These are phyloP conservation scores for Aphyosemion australe DNA, from an alignment of 2,113 vertebrate species.

Conservation along the genomic window DNA sequence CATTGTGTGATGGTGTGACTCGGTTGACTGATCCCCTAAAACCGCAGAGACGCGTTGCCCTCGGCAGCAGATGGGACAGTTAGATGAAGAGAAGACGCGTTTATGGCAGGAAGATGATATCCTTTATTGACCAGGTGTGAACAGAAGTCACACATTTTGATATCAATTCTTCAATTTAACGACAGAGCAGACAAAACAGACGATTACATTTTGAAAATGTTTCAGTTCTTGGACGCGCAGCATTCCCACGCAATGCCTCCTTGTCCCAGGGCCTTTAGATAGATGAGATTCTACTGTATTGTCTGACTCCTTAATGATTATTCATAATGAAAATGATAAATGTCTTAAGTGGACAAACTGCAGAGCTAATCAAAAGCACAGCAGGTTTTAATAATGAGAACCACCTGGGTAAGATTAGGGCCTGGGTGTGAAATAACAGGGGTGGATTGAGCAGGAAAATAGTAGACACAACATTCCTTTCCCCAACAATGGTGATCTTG, in stretches of 20 bases:
- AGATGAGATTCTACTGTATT: slow-evolving; percentile 42
- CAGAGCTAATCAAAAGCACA: slow-evolving; percentile 79
- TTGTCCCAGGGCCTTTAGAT: slow-evolving; percentile 24
- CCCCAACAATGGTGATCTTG: slow-evolving; percentile 78
- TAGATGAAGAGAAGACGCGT: slow-evolving; percentile 18
- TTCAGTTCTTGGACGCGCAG: slow-evolving; percentile 8
- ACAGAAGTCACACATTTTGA: slow-evolving; percentile 11
- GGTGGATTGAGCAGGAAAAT: slow-evolving; percentile 79
- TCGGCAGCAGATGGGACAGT: slow-evolving; percentile 35
- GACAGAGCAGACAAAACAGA: background rate
- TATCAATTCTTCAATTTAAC: slow-evolving; percentile 10
- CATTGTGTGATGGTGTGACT: slow-evolving; percentile 57
- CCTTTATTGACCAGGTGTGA: slow-evolving; percentile 11
- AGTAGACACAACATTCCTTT: slow-evolving; percentile 82
- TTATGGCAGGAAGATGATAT: slow-evolving; percentile 22
- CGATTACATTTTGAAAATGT: slow-evolving; percentile 4
- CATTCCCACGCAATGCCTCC: slow-evolving; percentile 10
- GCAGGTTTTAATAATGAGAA: slow-evolving; percentile 79
- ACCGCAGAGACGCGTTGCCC: slow-evolving; percentile 30
- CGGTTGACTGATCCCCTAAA: slow-evolving; percentile 51
- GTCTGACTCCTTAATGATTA: slow-evolving; percentile 73
- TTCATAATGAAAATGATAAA: slow-evolving; percentile 79
- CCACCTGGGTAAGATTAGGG: slow-evolving; percentile 81
- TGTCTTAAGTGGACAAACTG: slow-evolving; percentile 73
- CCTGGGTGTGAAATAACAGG: slow-evolving; percentile 82